Percentiles rank a stretch among this genome's conserved stretches.
phyloP scores from a whole-genome alignment of 2,888 invertebrate species.

The Ichneumoninae sp. region DNA sequence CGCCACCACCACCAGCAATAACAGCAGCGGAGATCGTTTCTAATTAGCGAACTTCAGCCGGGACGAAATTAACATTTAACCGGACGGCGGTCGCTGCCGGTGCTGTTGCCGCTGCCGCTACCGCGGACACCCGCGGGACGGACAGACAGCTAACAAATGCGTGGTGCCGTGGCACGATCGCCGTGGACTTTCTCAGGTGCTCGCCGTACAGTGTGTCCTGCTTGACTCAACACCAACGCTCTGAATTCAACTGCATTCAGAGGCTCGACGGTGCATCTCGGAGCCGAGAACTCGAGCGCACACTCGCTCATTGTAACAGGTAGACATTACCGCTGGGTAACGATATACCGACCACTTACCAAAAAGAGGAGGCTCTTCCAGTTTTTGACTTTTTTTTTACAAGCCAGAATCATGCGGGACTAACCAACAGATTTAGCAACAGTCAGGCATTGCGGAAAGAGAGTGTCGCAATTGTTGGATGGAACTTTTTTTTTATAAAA shows the following conservation, averaged over 20 bases:
- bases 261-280: constrained; percentile 50
- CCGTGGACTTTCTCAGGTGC: constrained; percentile 61
- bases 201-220: constrained; percentile 45
- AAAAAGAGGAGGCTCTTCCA: constrained; percentile 3
- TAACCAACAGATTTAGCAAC: background rate
- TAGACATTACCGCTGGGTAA: constrained; percentile 60
- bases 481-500: no score
- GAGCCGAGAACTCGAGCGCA: constrained; percentile 42
- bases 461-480: background rate
- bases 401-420: background rate
- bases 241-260: constrained; percentile 54
- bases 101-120: constrained; percentile 28
- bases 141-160: constrained; percentile 78
- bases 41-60: constrained; percentile 79
- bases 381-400: constrained; percentile 13
- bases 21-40: constrained; percentile 75
- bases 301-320: constrained; percentile 60
- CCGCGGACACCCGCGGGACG: constrained; percentile 70
- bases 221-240: constrained; percentile 50
- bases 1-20: constrained; percentile 53
- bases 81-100: constrained; percentile 68
- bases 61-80: constrained; percentile 81
- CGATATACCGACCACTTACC: constrained; percentile 57
- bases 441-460: background rate
- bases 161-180: constrained; percentile 60